Percentiles rank a stretch among this genome's conserved stretches.
Conservation (phyloP, 2,888 invertebrate species). For the Linnaemya vulpina region DNA sequence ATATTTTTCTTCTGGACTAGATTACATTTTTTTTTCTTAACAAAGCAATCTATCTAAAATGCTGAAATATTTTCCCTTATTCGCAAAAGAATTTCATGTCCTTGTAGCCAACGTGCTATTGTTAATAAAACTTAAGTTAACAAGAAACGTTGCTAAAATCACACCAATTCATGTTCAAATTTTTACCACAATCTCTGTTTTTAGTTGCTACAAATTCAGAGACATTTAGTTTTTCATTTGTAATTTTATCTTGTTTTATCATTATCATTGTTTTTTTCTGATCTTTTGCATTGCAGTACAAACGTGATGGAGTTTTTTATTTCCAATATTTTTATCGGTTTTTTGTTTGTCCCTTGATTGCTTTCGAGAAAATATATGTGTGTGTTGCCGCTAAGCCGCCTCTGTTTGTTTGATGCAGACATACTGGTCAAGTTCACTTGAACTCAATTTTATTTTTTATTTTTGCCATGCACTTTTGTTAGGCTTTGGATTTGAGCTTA, state of each 20-base stretch:
- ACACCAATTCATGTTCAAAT: slow-evolving; percentile 62
- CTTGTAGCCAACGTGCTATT: slow-evolving; percentile 4
- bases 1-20: slow-evolving; percentile 33
- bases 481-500: slow-evolving; percentile 16
- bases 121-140: slow-evolving; percentile 39
- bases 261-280: slow-evolving; percentile 9
- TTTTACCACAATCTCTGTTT: slow-evolving; percentile 32
- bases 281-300: slow-evolving; percentile 44
- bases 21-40: slow-evolving; percentile 1
- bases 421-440: slow-evolving; percentile 39
- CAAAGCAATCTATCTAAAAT: slow-evolving; percentile 26
- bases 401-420: slow-evolving; percentile 11
- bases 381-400: slow-evolving; percentile 39
- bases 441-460: neutral
- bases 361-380: slow-evolving; percentile 31
- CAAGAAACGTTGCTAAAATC: slow-evolving; percentile 64
- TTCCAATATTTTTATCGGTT: slow-evolving; percentile 4
- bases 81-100: slow-evolving; percentile 26
- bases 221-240: slow-evolving; percentile 50
- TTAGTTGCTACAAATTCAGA: slow-evolving; percentile 61
- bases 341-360: neutral
- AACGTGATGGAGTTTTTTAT: slow-evolving; percentile 65
- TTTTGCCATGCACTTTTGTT: slow-evolving; percentile 11
- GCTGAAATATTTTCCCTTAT: slow-evolving; percentile 54
- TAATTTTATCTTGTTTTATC: slow-evolving; percentile 19